Evolutionary conservation across 1,140 invertebrate species (phyloP).

Genomic region (Drosophila mauritiana): DNA sequence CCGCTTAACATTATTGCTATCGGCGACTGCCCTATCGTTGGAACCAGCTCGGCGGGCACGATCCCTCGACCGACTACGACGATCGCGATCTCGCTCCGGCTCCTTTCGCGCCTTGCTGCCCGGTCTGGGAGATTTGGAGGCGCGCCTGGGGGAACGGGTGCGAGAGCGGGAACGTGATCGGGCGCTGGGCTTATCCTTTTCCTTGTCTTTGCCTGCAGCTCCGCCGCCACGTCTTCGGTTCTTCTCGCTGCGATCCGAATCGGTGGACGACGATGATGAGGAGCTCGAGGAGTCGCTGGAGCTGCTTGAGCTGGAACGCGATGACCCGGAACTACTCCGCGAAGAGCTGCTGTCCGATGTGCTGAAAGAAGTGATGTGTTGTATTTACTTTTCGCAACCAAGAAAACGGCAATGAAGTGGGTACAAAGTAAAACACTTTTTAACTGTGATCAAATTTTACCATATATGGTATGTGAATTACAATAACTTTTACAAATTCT

Average conservation of each 20-base stretch:
- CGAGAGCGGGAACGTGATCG: constrained; percentile 38
- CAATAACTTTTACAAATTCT: not conserved
- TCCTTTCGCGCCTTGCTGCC: constrained; percentile 69
- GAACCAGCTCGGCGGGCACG: constrained; percentile 54
- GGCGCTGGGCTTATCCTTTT: constrained; percentile 57
- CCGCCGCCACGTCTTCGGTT: constrained; percentile 84
- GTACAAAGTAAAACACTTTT: no score
- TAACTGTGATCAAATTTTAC: no score
- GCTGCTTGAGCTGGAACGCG: constrained; percentile 90
- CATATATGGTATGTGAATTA: no score
- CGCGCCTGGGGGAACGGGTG: constrained; percentile 84
- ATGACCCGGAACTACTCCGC: constrained; percentile 91
- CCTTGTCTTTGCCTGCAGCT: constrained; percentile 81
- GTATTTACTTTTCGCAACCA: not conserved
- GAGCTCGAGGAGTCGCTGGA: constrained; percentile 87
- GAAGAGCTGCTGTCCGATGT: constrained; percentile 88
- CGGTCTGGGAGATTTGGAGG: constrained; percentile 82
- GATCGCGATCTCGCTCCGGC: constrained; percentile 63
- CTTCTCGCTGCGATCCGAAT: constrained; percentile 82
- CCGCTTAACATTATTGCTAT: constrained; percentile 64
- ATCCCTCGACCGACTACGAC: constrained; percentile 50
- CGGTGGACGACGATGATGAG: constrained; percentile 86
- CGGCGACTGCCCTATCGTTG: constrained; percentile 40
- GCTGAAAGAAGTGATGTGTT: constrained; percentile 24
- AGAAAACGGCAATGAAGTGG: not conserved